Conservation (phyloP, 2,888 invertebrate genomes). For the Seladonia tumulorum region DNA sequence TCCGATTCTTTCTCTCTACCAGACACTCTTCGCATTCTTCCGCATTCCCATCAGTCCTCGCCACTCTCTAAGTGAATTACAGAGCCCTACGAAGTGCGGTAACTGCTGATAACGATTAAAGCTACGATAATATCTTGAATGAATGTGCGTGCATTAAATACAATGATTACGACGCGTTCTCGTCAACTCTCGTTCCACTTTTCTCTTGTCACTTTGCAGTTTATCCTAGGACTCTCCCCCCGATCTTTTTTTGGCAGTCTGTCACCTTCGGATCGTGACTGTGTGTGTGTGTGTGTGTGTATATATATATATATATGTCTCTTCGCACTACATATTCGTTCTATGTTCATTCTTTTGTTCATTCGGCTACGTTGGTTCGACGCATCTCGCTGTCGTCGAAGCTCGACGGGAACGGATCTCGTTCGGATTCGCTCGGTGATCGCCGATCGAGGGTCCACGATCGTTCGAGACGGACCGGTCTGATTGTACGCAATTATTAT, state of each 20-base stretch:
- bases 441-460: conserved; percentile 33
- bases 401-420: conserved; percentile 9
- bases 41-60: conserved; percentile 42
- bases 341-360: conserved; percentile 13
- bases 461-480: background rate
- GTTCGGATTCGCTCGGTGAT: conserved; percentile 37
- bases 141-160: conserved; percentile 81
- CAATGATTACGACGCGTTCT: conserved; percentile 73
- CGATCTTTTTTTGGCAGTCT: conserved; percentile 42
- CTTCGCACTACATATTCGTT: conserved; percentile 2
- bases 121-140: conserved; percentile 83
- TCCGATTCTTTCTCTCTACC: background rate
- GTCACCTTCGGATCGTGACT: conserved; percentile 12
- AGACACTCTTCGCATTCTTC: background rate
- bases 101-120: conserved; percentile 83
- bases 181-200: conserved; percentile 39
- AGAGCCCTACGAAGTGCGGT: conserved; percentile 82
- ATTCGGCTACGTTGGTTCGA: conserved; percentile 13
- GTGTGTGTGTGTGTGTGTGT: background rate
- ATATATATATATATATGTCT: background rate
- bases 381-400: conserved; percentile 3
- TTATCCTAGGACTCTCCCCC: conserved; percentile 35
- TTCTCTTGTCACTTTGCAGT: background rate
- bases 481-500: conserved; percentile 9
- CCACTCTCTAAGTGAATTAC: conserved; percentile 78